phyloP scores from a whole-genome alignment of 2,113 vertebrate species.

The Oncorhynchus tshawytscha region DNA sequence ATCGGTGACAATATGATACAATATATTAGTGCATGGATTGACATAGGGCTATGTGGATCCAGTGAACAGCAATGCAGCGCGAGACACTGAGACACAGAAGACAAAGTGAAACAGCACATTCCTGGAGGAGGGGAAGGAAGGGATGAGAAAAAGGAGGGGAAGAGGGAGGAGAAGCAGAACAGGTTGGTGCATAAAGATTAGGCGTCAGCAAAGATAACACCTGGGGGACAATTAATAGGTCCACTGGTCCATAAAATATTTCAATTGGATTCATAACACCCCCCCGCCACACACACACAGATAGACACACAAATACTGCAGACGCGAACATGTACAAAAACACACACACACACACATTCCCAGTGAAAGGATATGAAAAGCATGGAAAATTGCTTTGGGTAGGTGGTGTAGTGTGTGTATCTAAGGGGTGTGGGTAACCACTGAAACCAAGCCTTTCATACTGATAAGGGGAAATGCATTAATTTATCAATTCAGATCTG shows the following conservation, averaged over 20 bases:
- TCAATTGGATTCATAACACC: slow-evolving; percentile 77
- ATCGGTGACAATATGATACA: neutral
- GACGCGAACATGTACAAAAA: slow-evolving; percentile 32
- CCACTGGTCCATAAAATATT: slow-evolving; percentile 89
- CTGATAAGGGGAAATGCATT: slow-evolving; percentile 18
- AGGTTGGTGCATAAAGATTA: slow-evolving; percentile 79
- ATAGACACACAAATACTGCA: neutral
- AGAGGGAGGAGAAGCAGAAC: slow-evolving; percentile 72
- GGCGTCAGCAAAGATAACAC: slow-evolving; percentile 81
- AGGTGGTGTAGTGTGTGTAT: neutral
- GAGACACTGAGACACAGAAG: neutral
- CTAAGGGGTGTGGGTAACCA: neutral
- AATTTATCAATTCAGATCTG: slow-evolving; percentile 18
- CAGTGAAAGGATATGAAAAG: slow-evolving; percentile 29
- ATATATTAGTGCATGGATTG: neutral
- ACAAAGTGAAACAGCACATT: neutral
- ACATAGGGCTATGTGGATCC: neutral
- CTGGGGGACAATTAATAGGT: slow-evolving; percentile 89
- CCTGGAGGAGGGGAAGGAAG: slow-evolving; percentile 42
- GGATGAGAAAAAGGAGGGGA: slow-evolving; percentile 25
- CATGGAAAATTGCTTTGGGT: slow-evolving; percentile 20
- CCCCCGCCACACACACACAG: neutral
- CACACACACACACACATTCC: slow-evolving; percentile 48
- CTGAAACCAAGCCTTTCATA: slow-evolving; percentile 13
- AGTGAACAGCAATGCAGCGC: neutral